Conservation (phyloP, 2,797 vertebrate species). For the Oreochromis grahami region DNA sequence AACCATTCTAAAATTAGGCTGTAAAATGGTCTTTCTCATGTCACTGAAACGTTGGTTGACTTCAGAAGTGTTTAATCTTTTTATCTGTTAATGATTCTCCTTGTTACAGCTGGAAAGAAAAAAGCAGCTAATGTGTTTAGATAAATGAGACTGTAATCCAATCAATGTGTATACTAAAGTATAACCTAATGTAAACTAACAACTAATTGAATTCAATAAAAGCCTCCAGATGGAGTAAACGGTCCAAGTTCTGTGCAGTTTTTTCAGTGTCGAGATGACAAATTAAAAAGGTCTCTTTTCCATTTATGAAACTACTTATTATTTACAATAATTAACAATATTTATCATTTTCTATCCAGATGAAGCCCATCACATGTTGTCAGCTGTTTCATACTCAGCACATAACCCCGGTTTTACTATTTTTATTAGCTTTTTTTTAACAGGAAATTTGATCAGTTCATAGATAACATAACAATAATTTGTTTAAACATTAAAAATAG, state of each 20-base stretch:
- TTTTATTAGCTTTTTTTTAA: neutral
- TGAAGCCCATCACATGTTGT: neutral
- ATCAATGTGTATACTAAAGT: neutral
- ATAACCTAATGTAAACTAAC: neutral
- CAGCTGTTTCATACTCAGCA: neutral
- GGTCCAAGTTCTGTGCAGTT: neutral
- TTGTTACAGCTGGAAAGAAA: neutral
- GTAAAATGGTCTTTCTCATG: slow-evolving; percentile 8
- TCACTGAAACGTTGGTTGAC: neutral
- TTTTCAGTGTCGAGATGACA: slow-evolving; percentile 21
- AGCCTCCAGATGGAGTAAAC: neutral
- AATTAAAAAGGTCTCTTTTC: neutral
- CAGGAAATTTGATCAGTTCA: neutral
- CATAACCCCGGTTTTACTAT: neutral
- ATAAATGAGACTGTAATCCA: neutral
- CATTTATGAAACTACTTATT: neutral
- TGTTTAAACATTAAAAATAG: neutral
- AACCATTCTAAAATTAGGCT: slow-evolving; percentile 19
- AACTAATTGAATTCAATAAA: neutral
- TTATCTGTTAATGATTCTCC: neutral
- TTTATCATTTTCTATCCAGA: neutral
- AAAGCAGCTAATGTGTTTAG: neutral
- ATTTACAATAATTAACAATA: neutral
- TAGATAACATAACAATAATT: neutral
- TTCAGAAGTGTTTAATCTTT: neutral